These are phyloP conservation scores for Catharus bicknelli DNA, from an alignment of 2,113 vertebrate genomes.

Conservation along the genomic window DNA sequence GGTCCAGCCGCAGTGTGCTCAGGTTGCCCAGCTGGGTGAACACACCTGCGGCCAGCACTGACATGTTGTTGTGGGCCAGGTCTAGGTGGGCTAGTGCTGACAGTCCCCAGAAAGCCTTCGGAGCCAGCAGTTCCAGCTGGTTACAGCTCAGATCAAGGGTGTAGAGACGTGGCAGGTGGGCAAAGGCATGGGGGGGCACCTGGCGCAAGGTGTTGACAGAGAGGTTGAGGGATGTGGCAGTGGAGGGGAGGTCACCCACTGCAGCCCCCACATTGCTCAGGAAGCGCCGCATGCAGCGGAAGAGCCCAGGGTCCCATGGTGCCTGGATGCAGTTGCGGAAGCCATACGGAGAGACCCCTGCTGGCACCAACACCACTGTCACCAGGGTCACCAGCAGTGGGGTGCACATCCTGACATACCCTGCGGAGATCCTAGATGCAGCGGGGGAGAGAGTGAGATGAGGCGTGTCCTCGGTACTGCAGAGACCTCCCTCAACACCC, in stretches of 20 bases:
- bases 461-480: fast-evolving
- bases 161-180: not conserved
- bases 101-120: conserved; percentile 71
- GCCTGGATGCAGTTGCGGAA: conserved; percentile 78
- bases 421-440: not conserved
- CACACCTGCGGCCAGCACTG: not conserved
- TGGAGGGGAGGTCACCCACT: conserved; percentile 63
- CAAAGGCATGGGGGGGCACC: not conserved
- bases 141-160: conserved; percentile 68
- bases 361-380: not conserved
- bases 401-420: not conserved
- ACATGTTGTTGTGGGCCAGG: conserved; percentile 72
- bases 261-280: not conserved
- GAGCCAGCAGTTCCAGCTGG: not conserved
- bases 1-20: conserved; percentile 40
- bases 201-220: conserved; percentile 40
- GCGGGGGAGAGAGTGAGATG: not conserved
- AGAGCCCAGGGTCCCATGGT: not conserved
- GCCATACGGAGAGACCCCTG: conserved; percentile 59
- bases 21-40: conserved; percentile 40
- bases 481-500: not conserved
- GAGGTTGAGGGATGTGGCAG: conserved; percentile 25
- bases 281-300: conserved; percentile 67
- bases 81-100: conserved; percentile 59
- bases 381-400: not conserved